phyloP scores from a whole-genome alignment of 2,797 vertebrate species.

The Garrulus glandarius region DNA sequence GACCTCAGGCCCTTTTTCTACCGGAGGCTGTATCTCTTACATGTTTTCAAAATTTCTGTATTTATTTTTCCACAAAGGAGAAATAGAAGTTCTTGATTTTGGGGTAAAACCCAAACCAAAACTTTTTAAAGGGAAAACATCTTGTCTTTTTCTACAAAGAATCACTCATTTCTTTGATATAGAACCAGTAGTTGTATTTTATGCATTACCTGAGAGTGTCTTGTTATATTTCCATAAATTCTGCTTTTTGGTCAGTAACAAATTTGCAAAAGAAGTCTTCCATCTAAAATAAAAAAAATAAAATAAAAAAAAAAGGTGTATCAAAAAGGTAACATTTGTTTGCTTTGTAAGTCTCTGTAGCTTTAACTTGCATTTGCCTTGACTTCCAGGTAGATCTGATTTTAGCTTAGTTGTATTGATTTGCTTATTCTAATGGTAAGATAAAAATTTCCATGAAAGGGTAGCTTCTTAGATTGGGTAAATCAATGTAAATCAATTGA shows the following conservation, averaged over 20 bases:
- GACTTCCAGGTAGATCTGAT: background rate
- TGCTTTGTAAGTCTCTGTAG: background rate
- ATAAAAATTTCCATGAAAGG: background rate
- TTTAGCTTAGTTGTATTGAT: background rate
- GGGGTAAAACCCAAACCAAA: rapidly evolving
- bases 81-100: background rate
- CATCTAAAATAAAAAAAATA: background rate
- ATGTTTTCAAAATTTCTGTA: background rate
- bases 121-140: background rate
- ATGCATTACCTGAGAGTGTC: background rate
- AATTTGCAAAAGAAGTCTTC: background rate
- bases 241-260: background rate
- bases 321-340: background rate
- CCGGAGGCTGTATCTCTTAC: background rate
- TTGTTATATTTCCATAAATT: background rate
- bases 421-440: background rate
- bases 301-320: background rate
- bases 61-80: background rate
- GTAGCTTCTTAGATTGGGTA: background rate
- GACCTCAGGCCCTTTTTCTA: background rate
- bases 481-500: background rate
- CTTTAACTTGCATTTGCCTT: background rate
- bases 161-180: background rate
- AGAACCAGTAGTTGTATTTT: background rate
- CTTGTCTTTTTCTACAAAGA: background rate